Percentiles rank a stretch among this genome's conserved stretches.
Conservation (phyloP, 2,113 vertebrate species). For the Neolamprologus brichardi region DNA sequence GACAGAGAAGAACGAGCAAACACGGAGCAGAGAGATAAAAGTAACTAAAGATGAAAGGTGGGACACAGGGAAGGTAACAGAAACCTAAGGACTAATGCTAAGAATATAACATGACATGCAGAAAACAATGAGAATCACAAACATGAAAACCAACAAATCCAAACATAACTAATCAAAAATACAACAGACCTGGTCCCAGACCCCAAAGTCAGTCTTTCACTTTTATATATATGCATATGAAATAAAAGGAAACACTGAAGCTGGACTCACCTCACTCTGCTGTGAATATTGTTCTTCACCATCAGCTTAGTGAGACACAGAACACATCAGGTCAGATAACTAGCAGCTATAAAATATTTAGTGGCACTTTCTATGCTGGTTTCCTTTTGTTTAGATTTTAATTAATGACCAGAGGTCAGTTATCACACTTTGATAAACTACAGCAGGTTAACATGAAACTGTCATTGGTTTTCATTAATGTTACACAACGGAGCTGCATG, state of each 20-base stretch:
- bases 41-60: neutral
- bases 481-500: neutral
- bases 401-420: fast-evolving
- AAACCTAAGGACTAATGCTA: fast-evolving
- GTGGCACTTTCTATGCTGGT: fast-evolving
- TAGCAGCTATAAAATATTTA: neutral
- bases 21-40: neutral
- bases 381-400: neutral
- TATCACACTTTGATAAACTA: neutral
- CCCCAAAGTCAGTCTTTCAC: neutral
- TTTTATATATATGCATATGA: neutral
- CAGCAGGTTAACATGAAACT: fast-evolving
- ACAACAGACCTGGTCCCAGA: neutral
- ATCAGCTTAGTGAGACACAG: neutral
- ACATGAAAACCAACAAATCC: neutral
- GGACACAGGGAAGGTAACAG: neutral
- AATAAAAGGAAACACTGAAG: neutral
- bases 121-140: neutral
- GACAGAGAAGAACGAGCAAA: neutral
- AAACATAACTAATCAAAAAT: neutral
- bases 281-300: neutral
- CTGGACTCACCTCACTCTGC: neutral
- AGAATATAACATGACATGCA: neutral
- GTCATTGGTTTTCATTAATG: neutral
- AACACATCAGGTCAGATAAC: fast-evolving